These are phyloP conservation scores for Oithona nana DNA, from an alignment of 2,888 invertebrate genomes.

Conservation along the genomic window DNA sequence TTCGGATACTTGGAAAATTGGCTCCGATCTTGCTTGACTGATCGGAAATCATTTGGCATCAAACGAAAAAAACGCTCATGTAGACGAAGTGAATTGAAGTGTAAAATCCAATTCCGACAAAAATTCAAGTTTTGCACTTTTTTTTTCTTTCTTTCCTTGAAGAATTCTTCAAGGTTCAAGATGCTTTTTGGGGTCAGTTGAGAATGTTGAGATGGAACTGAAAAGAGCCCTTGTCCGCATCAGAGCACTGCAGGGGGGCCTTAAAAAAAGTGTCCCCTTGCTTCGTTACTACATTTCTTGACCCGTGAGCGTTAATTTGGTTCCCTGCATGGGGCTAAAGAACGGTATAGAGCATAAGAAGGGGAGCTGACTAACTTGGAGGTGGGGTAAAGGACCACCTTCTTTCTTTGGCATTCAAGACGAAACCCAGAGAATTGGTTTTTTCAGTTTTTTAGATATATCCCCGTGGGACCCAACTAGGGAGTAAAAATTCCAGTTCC, in stretches of 20 bases:
- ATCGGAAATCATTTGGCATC: not conserved
- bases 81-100: not conserved
- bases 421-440: not conserved
- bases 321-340: not conserved
- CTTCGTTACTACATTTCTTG: not conserved
- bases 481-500: too few relatives aligned
- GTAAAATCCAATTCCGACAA: not conserved
- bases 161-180: not conserved
- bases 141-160: too few relatives aligned
- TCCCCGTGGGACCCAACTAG: not conserved
- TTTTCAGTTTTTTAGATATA: not conserved
- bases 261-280: not conserved
- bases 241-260: not conserved
- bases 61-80: too few relatives aligned
- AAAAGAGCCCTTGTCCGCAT: too few relatives aligned
- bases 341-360: too few relatives aligned
- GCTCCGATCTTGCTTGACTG: too few relatives aligned
- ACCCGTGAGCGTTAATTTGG: not conserved
- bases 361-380: too few relatives aligned
- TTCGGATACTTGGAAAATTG: too few relatives aligned
- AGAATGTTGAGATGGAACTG: too few relatives aligned
- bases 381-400: not conserved
- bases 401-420: not conserved
- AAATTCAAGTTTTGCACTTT: not conserved
- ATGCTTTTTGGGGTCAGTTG: not conserved